A percentile compares a stretch with the other conserved stretches of the same genome.
These are phyloP conservation scores for Dryoscopus gambensis DNA, from an alignment of 2,113 vertebrate species.

Conservation along the genomic window DNA sequence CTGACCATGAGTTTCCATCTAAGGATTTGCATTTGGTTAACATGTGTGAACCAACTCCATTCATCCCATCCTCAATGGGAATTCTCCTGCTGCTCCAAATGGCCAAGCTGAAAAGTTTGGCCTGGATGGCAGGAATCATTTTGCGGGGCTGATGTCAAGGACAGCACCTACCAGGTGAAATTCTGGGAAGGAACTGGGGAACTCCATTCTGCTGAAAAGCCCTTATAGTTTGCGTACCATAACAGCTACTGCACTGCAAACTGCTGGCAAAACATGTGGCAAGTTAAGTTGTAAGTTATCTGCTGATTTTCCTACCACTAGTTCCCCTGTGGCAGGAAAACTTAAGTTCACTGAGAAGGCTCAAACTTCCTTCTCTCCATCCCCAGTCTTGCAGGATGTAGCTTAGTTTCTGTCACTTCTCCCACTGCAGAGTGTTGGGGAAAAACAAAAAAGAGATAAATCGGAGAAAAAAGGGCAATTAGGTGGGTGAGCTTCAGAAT, in stretches of 20 bases:
- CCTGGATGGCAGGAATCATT: background rate
- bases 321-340: background rate
- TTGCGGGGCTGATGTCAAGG: background rate
- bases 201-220: background rate
- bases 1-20: constrained; percentile 64
- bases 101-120: background rate
- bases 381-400: background rate
- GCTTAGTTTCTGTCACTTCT: background rate
- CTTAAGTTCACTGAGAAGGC: background rate
- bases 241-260: background rate
- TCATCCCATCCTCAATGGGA: constrained; percentile 36
- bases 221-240: background rate
- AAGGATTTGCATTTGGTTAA: constrained; percentile 61
- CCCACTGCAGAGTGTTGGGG: background rate
- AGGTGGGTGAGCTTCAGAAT: background rate
- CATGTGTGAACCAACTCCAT: constrained; percentile 21
- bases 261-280: background rate
- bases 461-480: background rate
- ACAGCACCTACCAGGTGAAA: background rate
- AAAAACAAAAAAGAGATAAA: background rate
- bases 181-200: background rate
- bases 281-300: background rate
- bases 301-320: background rate
- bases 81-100: background rate
- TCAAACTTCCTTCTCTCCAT: background rate